Evolutionary conservation across 1,140 invertebrate species (phyloP), one percentile per base, ranked within the genome.

Genomic region (Drosophila busckii): DNA sequence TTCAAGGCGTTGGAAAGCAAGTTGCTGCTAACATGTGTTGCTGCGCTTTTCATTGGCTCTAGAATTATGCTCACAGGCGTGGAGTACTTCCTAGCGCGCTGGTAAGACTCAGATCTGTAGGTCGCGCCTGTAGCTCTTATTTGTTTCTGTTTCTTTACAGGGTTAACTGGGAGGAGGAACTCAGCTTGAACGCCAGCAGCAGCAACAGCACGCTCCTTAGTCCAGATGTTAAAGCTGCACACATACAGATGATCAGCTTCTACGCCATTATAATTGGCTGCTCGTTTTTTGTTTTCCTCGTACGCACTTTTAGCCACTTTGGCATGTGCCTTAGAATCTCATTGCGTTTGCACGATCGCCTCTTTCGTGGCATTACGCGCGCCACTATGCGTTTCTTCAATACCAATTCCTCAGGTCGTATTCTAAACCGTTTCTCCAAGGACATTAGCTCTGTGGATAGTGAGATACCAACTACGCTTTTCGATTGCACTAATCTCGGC

Each of bases 321-420:
- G 88, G 89, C 56, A 91, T 95, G 68, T 95, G 95, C 48, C 93
- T 96, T 89, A 89, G 90, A 26, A 93, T 95, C 3, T 96, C 96
- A 0, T 91, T 92, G 26, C 92, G 88, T 8, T 87, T 96, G 8
- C 96, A 98, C 76, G 94, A 97, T 84, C 89, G 87, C 3, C 96
- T 98, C 92, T 97, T 97, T 76, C 87, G 89, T 4, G 92, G 92
- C 32, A 92, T 98, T 0, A 91, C 96, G 8, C 89, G 93, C 2
- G 93, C 94, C 0, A 94, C 93, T 0, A 96, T 97, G 90, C 89
- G 91, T 10, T 98, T 98, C 87, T 98, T 98, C 86, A 96, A 97
- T 73, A 94, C 91, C 0, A 97, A 98, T 85, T 93, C 95, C 0
- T 89, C 90, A 49, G 94, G 93, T 5, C 88, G 94, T 3, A 94